Conservation (phyloP, 2,113 vertebrate genomes). For the Stomatorhinus ivindoensis region DNA sequence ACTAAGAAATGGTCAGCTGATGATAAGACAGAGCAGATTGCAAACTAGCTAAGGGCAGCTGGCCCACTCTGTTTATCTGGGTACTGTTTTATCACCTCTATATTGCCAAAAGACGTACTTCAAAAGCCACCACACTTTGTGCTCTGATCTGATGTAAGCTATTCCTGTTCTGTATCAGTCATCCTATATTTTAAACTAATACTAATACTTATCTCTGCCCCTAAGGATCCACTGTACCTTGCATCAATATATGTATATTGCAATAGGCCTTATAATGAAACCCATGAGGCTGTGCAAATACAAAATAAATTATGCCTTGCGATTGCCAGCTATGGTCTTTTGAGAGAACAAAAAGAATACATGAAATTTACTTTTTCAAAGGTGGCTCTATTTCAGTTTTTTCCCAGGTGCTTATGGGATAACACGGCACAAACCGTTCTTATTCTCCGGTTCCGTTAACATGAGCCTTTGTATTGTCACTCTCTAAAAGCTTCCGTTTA, state of each 20-base stretch:
- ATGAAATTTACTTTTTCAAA: neutral
- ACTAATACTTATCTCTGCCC: neutral
- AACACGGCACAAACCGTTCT: neutral
- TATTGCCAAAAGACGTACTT: neutral
- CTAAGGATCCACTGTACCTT: neutral
- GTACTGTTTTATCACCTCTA: neutral
- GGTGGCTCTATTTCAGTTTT: neutral
- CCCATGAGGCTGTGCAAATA: neutral
- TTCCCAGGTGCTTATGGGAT: neutral
- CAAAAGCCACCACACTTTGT: neutral
- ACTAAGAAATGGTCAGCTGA: neutral
- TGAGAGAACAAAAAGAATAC: neutral
- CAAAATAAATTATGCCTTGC: neutral
- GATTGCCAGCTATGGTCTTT: neutral
- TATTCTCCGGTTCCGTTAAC: neutral
- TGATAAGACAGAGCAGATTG: neutral
- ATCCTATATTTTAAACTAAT: neutral
- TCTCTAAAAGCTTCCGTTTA: neutral
- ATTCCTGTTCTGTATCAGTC: neutral
- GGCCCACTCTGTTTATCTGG: neutral
- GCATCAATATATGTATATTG: neutral
- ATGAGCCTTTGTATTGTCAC: neutral
- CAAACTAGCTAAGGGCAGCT: neutral
- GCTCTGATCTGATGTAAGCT: neutral
- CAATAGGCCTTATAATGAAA: neutral